A percentile compares a stretch with the other conserved stretches of the same genome.
Evolutionary conservation across 92 coral and sea anemone species (phyloP).

Genomic region (Desmophyllum pertusum): DNA sequence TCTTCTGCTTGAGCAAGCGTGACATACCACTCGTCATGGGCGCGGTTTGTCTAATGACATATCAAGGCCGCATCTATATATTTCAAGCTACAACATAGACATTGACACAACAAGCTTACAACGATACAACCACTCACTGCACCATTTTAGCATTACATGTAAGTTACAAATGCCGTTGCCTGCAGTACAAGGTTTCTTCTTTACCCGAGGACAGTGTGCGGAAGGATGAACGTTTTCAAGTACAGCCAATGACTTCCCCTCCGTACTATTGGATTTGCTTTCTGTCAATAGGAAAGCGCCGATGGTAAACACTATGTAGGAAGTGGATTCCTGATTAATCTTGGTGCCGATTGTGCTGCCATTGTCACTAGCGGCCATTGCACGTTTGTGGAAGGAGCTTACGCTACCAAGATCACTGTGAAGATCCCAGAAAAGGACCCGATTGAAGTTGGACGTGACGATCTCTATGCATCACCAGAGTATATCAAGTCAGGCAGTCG

Average conservation of each 20-base stretch:
- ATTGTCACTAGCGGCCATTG: constrained; percentile 49
- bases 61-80: no score
- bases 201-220: constrained; percentile 8
- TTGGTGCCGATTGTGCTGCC: constrained; percentile 34
- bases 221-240: constrained; percentile 47
- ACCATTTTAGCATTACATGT: no score
- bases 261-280: no score
- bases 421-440: constrained; percentile 21
- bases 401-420: constrained; percentile 35
- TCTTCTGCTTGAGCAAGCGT: no score
- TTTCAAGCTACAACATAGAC: no score
- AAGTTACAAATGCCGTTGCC: no score
- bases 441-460: constrained; percentile 6
- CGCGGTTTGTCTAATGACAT: no score
- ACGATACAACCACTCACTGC: no score
- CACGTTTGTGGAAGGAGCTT: background rate
- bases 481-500: background rate
- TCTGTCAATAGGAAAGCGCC: no score
- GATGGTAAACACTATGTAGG: no score
- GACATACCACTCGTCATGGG: no score
- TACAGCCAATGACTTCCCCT: constrained; percentile 49
- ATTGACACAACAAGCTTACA: no score
- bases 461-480: constrained; percentile 32
- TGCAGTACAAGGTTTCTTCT: constrained; percentile 19
- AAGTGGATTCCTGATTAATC: constrained; percentile 44